Evolutionary conservation across 2,888 invertebrate genomes (phyloP), one percentile per base, ranked within the genome.

Genomic region (Caenorhabditis sp.): DNA sequence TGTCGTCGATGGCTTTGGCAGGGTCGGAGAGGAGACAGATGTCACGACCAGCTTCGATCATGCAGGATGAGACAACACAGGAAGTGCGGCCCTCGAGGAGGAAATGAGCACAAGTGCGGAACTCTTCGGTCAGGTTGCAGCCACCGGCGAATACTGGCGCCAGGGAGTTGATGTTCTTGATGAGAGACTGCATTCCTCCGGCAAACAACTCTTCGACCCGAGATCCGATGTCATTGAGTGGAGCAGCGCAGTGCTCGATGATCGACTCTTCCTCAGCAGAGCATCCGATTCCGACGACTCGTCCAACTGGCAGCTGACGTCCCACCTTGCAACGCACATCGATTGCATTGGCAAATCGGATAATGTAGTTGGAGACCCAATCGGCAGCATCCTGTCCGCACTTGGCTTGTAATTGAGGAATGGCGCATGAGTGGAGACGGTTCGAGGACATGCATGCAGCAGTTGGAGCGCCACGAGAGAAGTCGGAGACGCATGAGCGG

Each of bases 121-220:
- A 86, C 62, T 86, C 86, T 18, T 84, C 86, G 5, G 89, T 89
- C 5, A 90, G 76, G 67, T 89, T 88, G 68, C 90, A 90, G 11
- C 88, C 90, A 26, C 90, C 88, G 9, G 89, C 89, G 64, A 90
- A 90, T 4, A 90, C 86, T 35, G 90, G 90, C 15, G 90, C 90
- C 35, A 90, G 76, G 8, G 83, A 79, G 80, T 90, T 90, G 72
- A 89, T 84, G 58, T 90, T 90, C 80, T 90, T 90, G 76, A 90
- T 87, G 51, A 90, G 82, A 0, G 85, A 80, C 77, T 90, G 90
- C 71, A 85, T 82, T 44, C 86, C 84, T 5, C 85, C 87, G 22
- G 85, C 83, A 71, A 87, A 87, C 53, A 87, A 26, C 53, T 84
- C 85, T 68, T 87, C 87, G 51, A 87, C 83, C 44, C 87, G 71